Percentiles rank a stretch among this genome's conserved stretches.
These are phyloP conservation scores for Aplysia californica DNA, from an alignment of 1,140 invertebrate species.

Conservation along the genomic window DNA sequence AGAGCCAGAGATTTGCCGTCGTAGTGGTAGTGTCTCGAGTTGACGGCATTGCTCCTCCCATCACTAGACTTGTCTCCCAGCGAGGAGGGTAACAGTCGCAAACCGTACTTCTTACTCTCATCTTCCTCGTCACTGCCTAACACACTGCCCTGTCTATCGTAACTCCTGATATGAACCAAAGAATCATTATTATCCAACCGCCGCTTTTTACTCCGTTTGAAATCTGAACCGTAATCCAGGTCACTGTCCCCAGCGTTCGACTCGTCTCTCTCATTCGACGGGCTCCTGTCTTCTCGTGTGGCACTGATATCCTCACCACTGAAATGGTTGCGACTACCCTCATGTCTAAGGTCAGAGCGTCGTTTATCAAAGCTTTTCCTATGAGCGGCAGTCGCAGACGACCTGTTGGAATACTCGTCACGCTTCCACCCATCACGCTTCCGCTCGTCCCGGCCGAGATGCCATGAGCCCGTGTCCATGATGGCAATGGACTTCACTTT, in stretches of 20 bases:
- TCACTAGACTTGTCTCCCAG: no score
- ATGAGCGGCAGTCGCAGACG: not conserved
- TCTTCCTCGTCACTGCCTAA: conserved; percentile 8
- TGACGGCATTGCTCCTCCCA: no score
- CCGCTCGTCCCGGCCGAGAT: no score
- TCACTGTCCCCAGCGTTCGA: conserved; percentile 23
- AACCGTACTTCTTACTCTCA: no score
- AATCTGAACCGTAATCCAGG: conserved; percentile 1
- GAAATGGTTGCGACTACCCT: not conserved
- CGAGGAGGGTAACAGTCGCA: no score
- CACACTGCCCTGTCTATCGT: conserved; percentile 1
- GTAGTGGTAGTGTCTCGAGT: no score
- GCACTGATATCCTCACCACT: conserved; percentile 10
- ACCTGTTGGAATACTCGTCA: conserved; percentile 5
- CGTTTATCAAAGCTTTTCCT: not conserved
- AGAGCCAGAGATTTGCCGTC: conserved; percentile 1
- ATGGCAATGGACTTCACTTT: conserved; percentile 27
- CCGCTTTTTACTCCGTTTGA: not conserved
- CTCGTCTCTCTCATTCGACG: conserved; percentile 8
- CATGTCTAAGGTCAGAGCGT: not conserved
- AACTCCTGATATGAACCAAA: no score
- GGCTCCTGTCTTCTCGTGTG: conserved; percentile 13
- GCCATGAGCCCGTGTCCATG: conserved; percentile 12
- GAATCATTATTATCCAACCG: no score
- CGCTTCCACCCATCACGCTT: not conserved